A percentile compares a stretch with the other conserved stretches of the same genome.
These are phyloP conservation scores for Drosophila melanogaster DNA, from an alignment of 1,140 invertebrate species.

Conservation along the genomic window DNA sequence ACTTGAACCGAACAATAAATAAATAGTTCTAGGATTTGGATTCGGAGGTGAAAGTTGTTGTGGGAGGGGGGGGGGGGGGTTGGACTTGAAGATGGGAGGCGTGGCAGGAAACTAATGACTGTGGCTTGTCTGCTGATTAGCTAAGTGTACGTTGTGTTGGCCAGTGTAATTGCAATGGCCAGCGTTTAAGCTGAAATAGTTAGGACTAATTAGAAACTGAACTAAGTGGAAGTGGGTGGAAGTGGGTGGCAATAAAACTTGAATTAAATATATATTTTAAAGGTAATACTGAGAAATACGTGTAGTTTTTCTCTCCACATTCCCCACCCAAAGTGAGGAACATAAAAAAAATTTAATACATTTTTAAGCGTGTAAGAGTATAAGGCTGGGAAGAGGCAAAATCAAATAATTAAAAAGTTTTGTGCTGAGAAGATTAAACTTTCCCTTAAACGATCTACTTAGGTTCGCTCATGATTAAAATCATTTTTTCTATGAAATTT, in stretches of 20 bases:
- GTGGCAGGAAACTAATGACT: conserved; percentile 14
- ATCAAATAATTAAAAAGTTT: conserved; percentile 8
- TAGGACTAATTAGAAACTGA: conserved; percentile 18
- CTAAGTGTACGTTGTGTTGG: conserved; percentile 27
- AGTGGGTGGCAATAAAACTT: background rate
- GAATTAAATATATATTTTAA: background rate
- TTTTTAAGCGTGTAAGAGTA: background rate
- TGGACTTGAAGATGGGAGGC: too few relatives aligned
- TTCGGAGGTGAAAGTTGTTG: too few relatives aligned
- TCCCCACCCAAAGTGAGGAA: background rate
- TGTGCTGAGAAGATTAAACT: background rate
- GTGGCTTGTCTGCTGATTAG: conserved; percentile 22
- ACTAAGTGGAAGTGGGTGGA: background rate
- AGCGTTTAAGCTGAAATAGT: conserved; percentile 4
- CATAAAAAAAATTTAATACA: background rate
- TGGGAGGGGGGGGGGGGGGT: too few relatives aligned
- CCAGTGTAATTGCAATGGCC: conserved; percentile 22
- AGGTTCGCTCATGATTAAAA: background rate
- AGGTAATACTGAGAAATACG: too few relatives aligned
- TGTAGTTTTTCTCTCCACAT: background rate
- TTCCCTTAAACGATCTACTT: background rate
- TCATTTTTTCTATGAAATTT: background rate
- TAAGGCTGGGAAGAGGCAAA: conserved; percentile 1
- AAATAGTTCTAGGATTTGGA: conserved; percentile 25
- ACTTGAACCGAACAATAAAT: conserved; percentile 51